phyloP scores from a whole-genome alignment of 2,797 vertebrate species.

The Danio albolineatus region DNA sequence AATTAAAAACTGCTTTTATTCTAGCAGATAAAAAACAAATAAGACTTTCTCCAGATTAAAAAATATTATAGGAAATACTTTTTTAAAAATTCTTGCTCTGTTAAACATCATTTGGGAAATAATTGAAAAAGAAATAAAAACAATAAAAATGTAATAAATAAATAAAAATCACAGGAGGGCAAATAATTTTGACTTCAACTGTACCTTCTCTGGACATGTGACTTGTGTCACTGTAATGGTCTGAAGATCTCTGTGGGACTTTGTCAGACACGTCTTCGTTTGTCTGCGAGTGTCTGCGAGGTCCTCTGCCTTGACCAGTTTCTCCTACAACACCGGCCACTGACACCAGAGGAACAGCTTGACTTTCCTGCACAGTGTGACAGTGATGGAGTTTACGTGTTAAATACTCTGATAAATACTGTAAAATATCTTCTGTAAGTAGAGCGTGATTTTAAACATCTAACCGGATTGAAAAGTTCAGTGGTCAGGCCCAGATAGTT shows the following conservation, averaged over 20 bases:
- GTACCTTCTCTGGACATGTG: constrained; percentile 37
- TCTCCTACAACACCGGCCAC: constrained; percentile 82
- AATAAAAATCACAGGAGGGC: background rate
- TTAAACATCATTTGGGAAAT: too few species aligned
- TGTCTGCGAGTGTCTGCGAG: constrained; percentile 74
- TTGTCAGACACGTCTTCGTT: constrained; percentile 69
- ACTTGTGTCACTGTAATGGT: constrained; percentile 76
- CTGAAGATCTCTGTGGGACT: constrained; percentile 62
- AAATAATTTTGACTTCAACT: too few species aligned
- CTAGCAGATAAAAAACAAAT: too few species aligned
- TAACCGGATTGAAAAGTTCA: constrained; percentile 91
- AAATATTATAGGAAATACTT: too few species aligned
- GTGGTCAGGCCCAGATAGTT: constrained; percentile 96
- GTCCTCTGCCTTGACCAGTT: constrained; percentile 64
- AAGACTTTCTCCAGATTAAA: too few species aligned
- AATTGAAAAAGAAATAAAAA: too few species aligned
- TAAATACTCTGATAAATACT: background rate
- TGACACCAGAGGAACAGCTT: constrained; percentile 85
- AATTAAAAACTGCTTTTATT: too few species aligned
- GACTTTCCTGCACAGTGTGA: constrained; percentile 80
- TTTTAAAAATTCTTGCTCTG: too few species aligned
- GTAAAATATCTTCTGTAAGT: background rate
- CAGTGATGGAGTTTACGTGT: background rate
- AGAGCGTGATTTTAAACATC: background rate
- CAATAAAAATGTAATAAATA: too few species aligned